These are phyloP conservation scores for Cryptus armator DNA, from an alignment of 2,888 invertebrate genomes.

Conservation along the genomic window DNA sequence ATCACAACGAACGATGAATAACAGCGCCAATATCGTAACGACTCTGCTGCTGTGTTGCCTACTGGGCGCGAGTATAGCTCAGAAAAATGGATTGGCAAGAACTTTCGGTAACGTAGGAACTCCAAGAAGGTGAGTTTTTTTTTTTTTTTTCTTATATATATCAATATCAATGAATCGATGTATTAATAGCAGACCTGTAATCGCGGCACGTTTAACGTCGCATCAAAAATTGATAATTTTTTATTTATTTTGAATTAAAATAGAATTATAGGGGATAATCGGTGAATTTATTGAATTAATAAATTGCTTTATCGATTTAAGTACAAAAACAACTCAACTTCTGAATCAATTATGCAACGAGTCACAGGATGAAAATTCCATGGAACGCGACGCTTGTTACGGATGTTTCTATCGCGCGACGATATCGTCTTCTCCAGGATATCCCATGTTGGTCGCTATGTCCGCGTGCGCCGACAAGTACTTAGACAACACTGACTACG, in stretches of 20 bases:
- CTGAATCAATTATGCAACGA: constrained; percentile 89
- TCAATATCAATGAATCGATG: too few species aligned
- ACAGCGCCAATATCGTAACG: constrained; percentile 54
- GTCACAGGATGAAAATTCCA: constrained; percentile 88
- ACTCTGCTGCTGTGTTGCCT: constrained; percentile 56
- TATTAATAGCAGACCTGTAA: too few species aligned
- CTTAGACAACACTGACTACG: constrained; percentile 78
- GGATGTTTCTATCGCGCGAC: constrained; percentile 88
- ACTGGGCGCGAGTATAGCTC: constrained; percentile 61
- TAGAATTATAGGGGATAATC: not conserved
- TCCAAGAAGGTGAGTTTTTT: constrained; percentile 71
- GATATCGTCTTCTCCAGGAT: constrained; percentile 74
- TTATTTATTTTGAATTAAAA: not conserved
- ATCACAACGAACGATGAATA: constrained; percentile 71
- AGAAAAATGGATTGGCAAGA: constrained; percentile 72
- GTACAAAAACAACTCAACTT: constrained; percentile 86
- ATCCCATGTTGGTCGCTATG: constrained; percentile 78
- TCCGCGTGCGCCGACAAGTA: constrained; percentile 77
- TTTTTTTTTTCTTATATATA: not conserved
- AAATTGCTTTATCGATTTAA: constrained; percentile 72
- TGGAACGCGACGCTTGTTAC: constrained; percentile 88
- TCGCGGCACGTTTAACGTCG: too few species aligned
- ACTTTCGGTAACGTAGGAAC: constrained; percentile 68
- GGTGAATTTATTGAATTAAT: not conserved
- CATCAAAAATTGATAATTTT: too few species aligned